Conservation (phyloP, 2,888 invertebrate species). For the Protonemura montana region DNA sequence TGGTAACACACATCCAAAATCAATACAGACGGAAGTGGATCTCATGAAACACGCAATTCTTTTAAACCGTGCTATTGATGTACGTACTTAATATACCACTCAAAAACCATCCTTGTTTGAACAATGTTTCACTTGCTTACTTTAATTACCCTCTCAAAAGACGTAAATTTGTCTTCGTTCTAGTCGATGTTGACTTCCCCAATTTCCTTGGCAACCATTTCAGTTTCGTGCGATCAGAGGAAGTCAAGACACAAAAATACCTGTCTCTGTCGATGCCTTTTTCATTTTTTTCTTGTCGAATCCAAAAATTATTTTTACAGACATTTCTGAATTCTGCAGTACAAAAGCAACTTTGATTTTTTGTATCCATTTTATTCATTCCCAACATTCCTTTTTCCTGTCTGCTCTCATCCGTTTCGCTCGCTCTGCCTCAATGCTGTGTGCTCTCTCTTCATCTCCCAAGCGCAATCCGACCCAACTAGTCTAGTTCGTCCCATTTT, state of each 20-base stretch:
- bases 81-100: not conserved
- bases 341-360: constrained; percentile 5
- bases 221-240: not conserved
- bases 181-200: not conserved
- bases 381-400: not conserved
- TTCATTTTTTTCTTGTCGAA: not conserved
- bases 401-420: not conserved
- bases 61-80: too few relatives aligned
- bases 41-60: not conserved
- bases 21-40: not conserved
- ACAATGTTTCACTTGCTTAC: not conserved
- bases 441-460: not conserved
- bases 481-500: not conserved
- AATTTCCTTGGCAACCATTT: not conserved
- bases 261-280: not conserved
- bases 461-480: not conserved
- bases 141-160: not conserved
- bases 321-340: not conserved
- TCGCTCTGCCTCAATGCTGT: not conserved
- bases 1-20: not conserved
- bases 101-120: not conserved
- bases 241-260: not conserved
- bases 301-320: not conserved
- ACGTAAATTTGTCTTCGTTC: not conserved
- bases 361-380: not conserved